These are phyloP conservation scores for Gari tellinella DNA, from an alignment of 2,888 invertebrate species.

Conservation along the genomic window DNA sequence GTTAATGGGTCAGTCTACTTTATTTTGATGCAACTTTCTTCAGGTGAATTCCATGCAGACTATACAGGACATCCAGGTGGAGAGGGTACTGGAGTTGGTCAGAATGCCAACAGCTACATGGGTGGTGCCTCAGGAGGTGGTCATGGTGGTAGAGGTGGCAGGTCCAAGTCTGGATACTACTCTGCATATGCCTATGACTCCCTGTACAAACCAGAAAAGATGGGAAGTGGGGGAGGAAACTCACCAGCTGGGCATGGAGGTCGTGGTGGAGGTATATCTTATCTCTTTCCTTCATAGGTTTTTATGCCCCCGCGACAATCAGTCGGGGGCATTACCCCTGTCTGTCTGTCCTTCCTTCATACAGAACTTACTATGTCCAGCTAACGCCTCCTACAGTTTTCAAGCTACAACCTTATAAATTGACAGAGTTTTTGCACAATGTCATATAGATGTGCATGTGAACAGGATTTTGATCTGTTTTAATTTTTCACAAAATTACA, in stretches of 20 bases:
- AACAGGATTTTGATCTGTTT: too few relatives aligned
- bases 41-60: conserved; percentile 76
- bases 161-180: conserved; percentile 62
- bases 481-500: too few relatives aligned
- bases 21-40: too few relatives aligned
- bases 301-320: too few relatives aligned
- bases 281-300: too few relatives aligned
- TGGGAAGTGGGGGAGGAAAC: conserved; percentile 73
- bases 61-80: conserved; percentile 65
- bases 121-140: conserved; percentile 72
- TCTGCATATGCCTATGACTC: conserved; percentile 71
- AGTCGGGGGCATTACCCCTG: too few relatives aligned
- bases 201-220: conserved; percentile 57
- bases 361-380: too few relatives aligned
- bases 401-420: too few relatives aligned
- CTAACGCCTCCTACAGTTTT: too few relatives aligned
- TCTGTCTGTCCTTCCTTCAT: background rate
- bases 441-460: too few relatives aligned
- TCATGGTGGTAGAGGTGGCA: conserved; percentile 74
- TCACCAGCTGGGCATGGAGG: conserved; percentile 57
- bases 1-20: too few relatives aligned
- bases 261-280: conserved; percentile 68
- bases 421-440: too few relatives aligned
- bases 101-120: conserved; percentile 41
- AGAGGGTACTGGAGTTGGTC: conserved; percentile 67